Percentiles rank a stretch among this genome's conserved stretches.
phyloP scores from a whole-genome alignment of 2,888 invertebrate genomes.

The Eubasilissa splendida region DNA sequence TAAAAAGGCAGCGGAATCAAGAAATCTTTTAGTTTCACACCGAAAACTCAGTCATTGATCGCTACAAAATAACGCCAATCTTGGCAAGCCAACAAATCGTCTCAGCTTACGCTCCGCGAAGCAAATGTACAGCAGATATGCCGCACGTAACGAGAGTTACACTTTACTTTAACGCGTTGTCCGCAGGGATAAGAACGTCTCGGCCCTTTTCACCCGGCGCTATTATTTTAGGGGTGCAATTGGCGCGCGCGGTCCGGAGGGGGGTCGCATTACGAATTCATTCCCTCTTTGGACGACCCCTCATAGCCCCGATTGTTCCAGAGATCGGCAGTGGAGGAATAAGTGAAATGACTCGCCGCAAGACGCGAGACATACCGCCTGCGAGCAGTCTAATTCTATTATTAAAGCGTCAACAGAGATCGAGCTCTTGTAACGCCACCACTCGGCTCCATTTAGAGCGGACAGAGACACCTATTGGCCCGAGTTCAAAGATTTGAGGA shows the following conservation, averaged over 20 bases:
- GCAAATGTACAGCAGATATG: not conserved
- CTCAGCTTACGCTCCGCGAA: constrained; percentile 21
- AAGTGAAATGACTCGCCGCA: constrained; percentile 40
- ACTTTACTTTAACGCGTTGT: no score
- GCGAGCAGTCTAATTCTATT: constrained; percentile 40
- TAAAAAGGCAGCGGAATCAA: constrained; percentile 2
- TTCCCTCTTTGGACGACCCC: constrained; percentile 29
- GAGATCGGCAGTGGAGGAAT: constrained; percentile 37
- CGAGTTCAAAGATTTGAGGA: constrained; percentile 50
- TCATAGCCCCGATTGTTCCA: constrained; percentile 24
- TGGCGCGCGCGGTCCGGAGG: constrained; percentile 13
- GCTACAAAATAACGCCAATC: constrained; percentile 39
- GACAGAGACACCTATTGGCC: constrained; percentile 42
- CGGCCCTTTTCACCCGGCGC: not conserved
- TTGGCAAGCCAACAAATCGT: constrained; percentile 40
- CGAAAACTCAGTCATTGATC: constrained; percentile 33
- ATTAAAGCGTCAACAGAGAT: constrained; percentile 45
- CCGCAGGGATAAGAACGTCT: not conserved
- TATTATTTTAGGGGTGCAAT: constrained; percentile 5
- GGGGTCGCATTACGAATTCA: constrained; percentile 46
- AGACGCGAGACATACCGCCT: constrained; percentile 29
- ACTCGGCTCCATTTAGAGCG: constrained; percentile 9
- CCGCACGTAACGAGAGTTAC: not conserved
- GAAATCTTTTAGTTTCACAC: constrained; percentile 17
- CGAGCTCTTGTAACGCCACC: constrained; percentile 41